These are phyloP conservation scores for Tetramorium alpestre DNA, from an alignment of 1,140 invertebrate species.

Conservation along the genomic window DNA sequence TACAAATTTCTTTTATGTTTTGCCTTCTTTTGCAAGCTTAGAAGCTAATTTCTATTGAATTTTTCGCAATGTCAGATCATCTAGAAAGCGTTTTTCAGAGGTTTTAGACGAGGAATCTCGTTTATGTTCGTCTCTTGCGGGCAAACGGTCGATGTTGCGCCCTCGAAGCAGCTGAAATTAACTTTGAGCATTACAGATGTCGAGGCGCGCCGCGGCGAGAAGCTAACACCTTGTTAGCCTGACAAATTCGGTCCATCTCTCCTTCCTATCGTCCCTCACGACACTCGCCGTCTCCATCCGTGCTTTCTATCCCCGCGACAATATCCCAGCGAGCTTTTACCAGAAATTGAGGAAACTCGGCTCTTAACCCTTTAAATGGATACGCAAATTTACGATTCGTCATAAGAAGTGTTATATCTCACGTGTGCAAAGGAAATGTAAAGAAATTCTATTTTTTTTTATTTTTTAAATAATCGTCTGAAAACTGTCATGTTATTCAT, in stretches of 20 bases:
- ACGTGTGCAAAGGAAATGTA: background rate
- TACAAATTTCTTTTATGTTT: background rate
- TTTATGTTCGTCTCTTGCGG: conserved; percentile 43
- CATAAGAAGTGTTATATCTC: background rate
- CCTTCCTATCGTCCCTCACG: conserved; percentile 66
- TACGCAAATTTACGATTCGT: conserved; percentile 12
- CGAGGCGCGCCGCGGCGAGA: conserved; percentile 78
- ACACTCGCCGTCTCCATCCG: conserved; percentile 55
- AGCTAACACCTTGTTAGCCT: conserved; percentile 84
- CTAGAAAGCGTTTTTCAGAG: conserved; percentile 7
- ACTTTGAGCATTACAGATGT: conserved; percentile 84
- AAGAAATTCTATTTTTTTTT: background rate
- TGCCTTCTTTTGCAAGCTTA: background rate
- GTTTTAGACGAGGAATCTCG: background rate
- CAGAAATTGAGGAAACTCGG: conserved; percentile 55
- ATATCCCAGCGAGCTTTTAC: conserved; percentile 36
- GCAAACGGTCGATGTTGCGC: conserved; percentile 60
- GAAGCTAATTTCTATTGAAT: background rate
- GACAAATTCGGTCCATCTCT: conserved; percentile 81
- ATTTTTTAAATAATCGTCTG: background rate
- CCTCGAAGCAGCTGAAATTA: conserved; percentile 78
- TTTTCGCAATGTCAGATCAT: background rate
- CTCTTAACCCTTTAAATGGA: conserved; percentile 55
- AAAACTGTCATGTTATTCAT: background rate
- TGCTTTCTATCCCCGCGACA: conserved; percentile 54